These are phyloP conservation scores for Caenorhabditis inopinata DNA, from an alignment of 1,140 invertebrate species.

Conservation along the genomic window DNA sequence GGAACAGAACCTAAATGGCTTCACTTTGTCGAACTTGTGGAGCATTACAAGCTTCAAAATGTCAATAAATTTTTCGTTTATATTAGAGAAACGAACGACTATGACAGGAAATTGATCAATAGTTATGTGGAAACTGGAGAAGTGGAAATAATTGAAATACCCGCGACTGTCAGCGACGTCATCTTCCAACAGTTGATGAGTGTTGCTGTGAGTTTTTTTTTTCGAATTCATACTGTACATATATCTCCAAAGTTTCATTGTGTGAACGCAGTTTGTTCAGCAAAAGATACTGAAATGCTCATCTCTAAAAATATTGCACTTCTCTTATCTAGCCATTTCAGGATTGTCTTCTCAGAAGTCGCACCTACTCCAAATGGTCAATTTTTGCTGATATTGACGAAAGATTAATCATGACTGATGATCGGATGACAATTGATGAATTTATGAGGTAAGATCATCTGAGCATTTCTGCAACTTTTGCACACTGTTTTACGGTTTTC, in stretches of 20 bases:
- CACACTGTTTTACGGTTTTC: too few relatives aligned
- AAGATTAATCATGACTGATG: neutral
- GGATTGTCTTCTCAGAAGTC: conserved; percentile 1
- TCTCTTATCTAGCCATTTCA: too few relatives aligned
- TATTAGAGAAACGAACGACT: neutral
- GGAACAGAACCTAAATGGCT: neutral
- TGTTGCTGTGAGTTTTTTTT: neutral
- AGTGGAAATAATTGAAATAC: neutral
- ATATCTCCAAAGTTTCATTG: too few relatives aligned
- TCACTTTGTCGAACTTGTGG: neutral
- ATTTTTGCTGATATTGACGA: conserved; percentile 9
- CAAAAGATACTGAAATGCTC: too few relatives aligned
- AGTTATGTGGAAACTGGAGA: neutral
- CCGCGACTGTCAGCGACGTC: neutral
- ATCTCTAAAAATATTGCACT: too few relatives aligned
- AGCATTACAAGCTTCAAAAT: conserved; percentile 3
- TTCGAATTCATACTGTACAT: too few relatives aligned
- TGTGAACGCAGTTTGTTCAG: too few relatives aligned
- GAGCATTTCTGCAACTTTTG: too few relatives aligned
- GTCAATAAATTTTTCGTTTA: conserved; percentile 13
- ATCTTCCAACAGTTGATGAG: neutral
- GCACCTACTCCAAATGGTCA: neutral
- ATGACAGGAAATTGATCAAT: neutral
- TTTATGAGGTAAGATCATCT: neutral
- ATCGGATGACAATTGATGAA: neutral